These are phyloP conservation scores for Poeciliopsis turneri DNA, from an alignment of 2,797 vertebrate genomes.

Conservation along the genomic window DNA sequence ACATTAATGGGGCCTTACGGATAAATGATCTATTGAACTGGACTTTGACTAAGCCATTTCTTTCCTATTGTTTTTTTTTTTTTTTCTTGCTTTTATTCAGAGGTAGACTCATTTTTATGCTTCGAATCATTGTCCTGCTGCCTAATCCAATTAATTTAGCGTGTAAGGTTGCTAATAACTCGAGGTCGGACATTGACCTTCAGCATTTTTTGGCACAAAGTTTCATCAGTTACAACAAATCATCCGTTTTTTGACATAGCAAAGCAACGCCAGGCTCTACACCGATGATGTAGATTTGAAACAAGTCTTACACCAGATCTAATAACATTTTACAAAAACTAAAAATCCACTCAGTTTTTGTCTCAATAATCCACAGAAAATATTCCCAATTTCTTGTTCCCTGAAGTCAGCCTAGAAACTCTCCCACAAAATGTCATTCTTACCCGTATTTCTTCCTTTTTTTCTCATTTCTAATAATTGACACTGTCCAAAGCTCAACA, in stretches of 20 bases:
- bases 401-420: not conserved
- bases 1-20: not conserved
- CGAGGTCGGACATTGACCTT: not conserved
- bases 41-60: not conserved
- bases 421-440: not conserved
- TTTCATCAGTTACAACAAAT: not conserved
- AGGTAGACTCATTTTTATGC: not conserved
- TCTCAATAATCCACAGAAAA: not conserved
- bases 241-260: not conserved
- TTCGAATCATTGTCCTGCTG: not conserved
- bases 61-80: not conserved
- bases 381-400: not conserved
- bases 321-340: not conserved
- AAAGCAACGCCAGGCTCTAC: not conserved
- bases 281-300: not conserved
- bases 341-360: not conserved
- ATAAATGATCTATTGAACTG: not conserved
- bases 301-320: not conserved
- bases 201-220: not conserved
- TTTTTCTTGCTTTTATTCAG: not conserved
- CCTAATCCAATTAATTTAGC: not conserved
- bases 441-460: not conserved
- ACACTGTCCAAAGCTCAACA: not conserved
- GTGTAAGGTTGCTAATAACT: not conserved
- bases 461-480: not conserved